These are phyloP conservation scores for Myiozetetes cayanensis DNA, from an alignment of 2,113 vertebrate genomes.

Conservation along the genomic window DNA sequence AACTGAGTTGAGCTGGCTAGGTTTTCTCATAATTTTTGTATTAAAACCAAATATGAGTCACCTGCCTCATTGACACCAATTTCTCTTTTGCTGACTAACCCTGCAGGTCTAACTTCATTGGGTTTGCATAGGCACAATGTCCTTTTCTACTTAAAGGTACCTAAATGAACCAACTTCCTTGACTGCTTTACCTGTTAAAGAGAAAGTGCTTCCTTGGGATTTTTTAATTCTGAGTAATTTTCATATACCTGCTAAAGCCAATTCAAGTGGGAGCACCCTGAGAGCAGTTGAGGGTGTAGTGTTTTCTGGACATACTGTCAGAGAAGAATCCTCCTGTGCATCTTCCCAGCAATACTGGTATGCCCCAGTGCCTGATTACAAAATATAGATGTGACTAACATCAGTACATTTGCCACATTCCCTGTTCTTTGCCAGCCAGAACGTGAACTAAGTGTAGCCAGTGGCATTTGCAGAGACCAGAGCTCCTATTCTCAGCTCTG, in stretches of 20 bases:
- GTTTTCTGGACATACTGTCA: background rate
- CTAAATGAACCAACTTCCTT: background rate
- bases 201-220: background rate
- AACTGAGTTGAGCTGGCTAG: background rate
- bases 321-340: background rate
- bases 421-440: background rate
- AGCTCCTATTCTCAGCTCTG: background rate
- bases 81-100: background rate
- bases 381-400: background rate
- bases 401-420: fast-evolving
- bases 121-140: background rate
- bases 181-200: background rate
- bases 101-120: background rate
- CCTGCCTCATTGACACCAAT: background rate
- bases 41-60: background rate
- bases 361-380: background rate
- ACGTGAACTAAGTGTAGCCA: background rate
- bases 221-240: background rate
- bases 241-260: background rate
- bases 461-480: background rate
- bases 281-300: fast-evolving
- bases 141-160: background rate
- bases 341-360: background rate
- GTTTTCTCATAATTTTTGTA: background rate
- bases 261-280: background rate